Percentiles rank a stretch among this genome's conserved stretches.
Evolutionary conservation across 2,113 vertebrate species (phyloP).

Genomic region (Rhipidura dahli): DNA sequence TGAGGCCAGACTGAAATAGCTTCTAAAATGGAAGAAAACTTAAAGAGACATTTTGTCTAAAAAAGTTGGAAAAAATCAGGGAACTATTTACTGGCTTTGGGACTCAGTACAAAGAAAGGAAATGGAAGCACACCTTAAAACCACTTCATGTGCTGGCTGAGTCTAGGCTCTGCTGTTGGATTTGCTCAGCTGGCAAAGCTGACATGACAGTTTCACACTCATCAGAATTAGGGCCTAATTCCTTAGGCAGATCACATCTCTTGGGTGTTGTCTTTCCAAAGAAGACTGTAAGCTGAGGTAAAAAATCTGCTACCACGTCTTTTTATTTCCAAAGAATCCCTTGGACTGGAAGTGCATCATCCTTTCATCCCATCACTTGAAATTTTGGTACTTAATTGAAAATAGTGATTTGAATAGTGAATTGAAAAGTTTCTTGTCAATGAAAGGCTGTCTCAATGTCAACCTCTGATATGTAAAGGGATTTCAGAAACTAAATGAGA

Average conservation of each 20-base stretch:
- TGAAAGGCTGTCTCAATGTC: neutral
- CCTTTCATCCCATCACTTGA: neutral
- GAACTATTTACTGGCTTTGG: neutral
- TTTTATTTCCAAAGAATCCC: neutral
- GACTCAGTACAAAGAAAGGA: neutral
- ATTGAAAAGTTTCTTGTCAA: neutral
- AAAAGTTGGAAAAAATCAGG: neutral
- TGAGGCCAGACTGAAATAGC: neutral
- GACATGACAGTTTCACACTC: conserved; percentile 24
- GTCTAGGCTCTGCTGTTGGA: neutral
- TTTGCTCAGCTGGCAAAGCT: conserved; percentile 32
- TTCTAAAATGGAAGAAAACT: neutral
- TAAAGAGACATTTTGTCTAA: neutral
- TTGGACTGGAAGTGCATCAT: neutral
- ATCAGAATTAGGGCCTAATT: conserved; percentile 19
- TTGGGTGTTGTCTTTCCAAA: neutral
- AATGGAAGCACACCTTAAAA: neutral
- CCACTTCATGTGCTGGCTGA: neutral
- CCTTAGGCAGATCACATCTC: neutral
- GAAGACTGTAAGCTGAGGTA: neutral
- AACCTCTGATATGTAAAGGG: neutral
- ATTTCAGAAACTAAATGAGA: neutral
- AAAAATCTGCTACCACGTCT: neutral
- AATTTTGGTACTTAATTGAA: neutral
- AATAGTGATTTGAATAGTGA: too few relatives aligned